phyloP scores from a whole-genome alignment of 1,140 invertebrate species.

The Anoplophora glabripennis region DNA sequence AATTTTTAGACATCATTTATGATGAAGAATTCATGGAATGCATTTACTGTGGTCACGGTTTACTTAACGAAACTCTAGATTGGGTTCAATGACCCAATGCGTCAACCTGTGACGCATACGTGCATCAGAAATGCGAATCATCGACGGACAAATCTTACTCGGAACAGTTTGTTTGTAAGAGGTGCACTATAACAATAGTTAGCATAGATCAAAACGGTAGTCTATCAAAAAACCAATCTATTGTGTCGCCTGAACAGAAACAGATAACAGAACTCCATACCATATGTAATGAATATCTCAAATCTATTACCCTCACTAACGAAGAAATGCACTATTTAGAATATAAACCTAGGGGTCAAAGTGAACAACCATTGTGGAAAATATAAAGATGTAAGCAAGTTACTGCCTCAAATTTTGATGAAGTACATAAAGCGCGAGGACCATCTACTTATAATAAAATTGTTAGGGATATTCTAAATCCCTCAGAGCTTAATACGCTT shows the following conservation, averaged over 20 bases:
- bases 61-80: background rate
- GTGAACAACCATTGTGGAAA: background rate
- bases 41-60: constrained; percentile 7
- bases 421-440: background rate
- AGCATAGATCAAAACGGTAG: too few relatives aligned
- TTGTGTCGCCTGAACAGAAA: too few relatives aligned
- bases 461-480: background rate
- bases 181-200: too few relatives aligned
- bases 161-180: background rate
- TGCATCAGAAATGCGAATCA: constrained; percentile 4
- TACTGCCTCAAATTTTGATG: constrained; percentile 11
- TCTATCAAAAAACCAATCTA: too few relatives aligned
- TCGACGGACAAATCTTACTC: background rate
- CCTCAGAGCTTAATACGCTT: background rate
- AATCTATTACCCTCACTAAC: background rate
- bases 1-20: background rate
- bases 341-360: background rate
- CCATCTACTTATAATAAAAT: background rate
- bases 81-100: constrained; percentile 15
- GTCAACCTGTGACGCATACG: background rate
- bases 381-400: constrained; percentile 2
- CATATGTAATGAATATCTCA: too few relatives aligned
- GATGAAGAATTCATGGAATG: background rate
- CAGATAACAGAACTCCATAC: too few relatives aligned
- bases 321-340: constrained; percentile 10